A percentile compares a stretch with the other conserved stretches of the same genome.
Evolutionary conservation across 1,140 invertebrate genomes (phyloP).

Genomic region (Drosophila persimilis): DNA sequence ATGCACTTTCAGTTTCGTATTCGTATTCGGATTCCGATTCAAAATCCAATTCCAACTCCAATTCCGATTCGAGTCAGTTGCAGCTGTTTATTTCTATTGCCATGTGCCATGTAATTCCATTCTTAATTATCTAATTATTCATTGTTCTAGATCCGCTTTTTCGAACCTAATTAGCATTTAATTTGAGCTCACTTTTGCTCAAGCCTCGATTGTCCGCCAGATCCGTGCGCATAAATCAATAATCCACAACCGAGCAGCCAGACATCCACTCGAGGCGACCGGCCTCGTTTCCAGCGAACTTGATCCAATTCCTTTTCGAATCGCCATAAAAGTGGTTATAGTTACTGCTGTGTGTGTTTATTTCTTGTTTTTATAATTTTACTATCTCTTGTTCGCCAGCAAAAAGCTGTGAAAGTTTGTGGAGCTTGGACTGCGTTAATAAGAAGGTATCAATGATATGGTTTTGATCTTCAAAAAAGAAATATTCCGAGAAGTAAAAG

Average conservation of each 20-base stretch:
- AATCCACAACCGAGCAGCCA: slow-evolving; percentile 44
- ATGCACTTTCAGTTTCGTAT: slow-evolving; percentile 57
- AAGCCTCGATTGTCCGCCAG: slow-evolving; percentile 53
- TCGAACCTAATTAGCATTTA: slow-evolving; percentile 62
- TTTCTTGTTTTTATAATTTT: slow-evolving; percentile 22
- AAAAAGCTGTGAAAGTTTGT: neutral
- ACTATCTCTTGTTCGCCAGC: neutral
- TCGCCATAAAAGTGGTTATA: slow-evolving; percentile 48
- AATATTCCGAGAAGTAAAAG: too few relatives aligned
- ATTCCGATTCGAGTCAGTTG: slow-evolving; percentile 37
- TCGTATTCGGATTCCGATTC: slow-evolving; percentile 22
- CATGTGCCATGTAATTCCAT: slow-evolving; percentile 27
- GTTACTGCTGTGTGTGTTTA: neutral
- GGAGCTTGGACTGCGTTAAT: neutral
- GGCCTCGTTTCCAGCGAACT: slow-evolving; percentile 55
- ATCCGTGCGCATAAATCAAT: slow-evolving; percentile 79
- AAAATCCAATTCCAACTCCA: slow-evolving; percentile 28
- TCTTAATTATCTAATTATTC: slow-evolving; percentile 56
- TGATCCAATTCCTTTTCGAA: slow-evolving; percentile 65
- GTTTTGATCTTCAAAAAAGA: neutral
- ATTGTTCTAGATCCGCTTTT: slow-evolving; percentile 63
- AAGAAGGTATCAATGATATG: neutral
- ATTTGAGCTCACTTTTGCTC: slow-evolving; percentile 52
- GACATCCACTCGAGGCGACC: slow-evolving; percentile 40
- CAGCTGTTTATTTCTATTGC: slow-evolving; percentile 12